Percentiles rank a stretch among this genome's conserved stretches.
Evolutionary conservation across 2,113 vertebrate genomes (phyloP).

Genomic region (Pyrgilauda ruficollis): DNA sequence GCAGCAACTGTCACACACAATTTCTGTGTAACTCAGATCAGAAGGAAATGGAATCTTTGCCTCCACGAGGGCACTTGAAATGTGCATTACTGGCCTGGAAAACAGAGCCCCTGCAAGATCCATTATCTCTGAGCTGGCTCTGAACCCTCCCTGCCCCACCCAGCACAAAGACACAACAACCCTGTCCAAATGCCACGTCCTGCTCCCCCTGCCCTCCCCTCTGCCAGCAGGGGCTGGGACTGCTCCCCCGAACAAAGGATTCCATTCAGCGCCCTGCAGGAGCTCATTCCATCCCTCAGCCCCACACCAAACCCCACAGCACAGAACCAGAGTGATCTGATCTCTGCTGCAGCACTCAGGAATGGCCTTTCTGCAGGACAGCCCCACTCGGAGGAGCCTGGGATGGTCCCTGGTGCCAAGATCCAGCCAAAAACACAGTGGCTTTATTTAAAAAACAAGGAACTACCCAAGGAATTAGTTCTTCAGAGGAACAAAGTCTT

Average conservation of each 20-base stretch:
- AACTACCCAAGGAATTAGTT: constrained; percentile 44
- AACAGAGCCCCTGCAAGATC: neutral
- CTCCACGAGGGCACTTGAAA: neutral
- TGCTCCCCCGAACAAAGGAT: constrained; percentile 26
- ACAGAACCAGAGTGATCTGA: neutral
- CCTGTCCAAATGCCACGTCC: neutral
- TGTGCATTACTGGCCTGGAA: neutral
- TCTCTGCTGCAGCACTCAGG: neutral
- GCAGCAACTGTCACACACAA: neutral
- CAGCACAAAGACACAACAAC: neutral
- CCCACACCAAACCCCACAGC: neutral
- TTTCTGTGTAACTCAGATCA: neutral
- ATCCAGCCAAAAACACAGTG: constrained; percentile 10
- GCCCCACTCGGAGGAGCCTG: neutral
- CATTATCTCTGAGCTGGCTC: neutral
- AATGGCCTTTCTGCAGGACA: neutral
- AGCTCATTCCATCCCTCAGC: constrained; percentile 1
- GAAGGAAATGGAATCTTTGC: neutral
- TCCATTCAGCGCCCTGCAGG: constrained; percentile 16
- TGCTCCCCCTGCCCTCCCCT: neutral
- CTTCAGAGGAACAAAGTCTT: constrained; percentile 43
- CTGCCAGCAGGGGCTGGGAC: neutral
- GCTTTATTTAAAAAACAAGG: constrained; percentile 9
- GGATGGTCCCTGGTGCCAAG: constrained; percentile 3
- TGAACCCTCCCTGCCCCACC: neutral